Conservation (phyloP, 2,113 vertebrate genomes). For the Centropus unirufus region DNA sequence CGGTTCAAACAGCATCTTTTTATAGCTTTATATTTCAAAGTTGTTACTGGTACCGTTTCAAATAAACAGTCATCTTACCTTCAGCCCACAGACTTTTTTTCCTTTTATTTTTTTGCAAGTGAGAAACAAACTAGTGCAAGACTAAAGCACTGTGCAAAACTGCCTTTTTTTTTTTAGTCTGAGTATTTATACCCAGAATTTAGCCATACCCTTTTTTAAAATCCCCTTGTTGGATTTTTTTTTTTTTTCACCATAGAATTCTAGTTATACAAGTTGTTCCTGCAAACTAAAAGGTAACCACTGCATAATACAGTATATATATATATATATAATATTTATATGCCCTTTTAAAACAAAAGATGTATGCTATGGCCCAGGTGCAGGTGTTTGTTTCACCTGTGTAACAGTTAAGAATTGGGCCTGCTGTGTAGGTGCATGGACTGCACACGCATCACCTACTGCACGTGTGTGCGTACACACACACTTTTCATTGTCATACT, state of each 20-base stretch:
- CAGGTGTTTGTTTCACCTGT: background rate
- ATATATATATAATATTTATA: conserved; percentile 48
- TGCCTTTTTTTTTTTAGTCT: conserved; percentile 95
- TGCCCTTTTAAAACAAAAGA: conserved; percentile 73
- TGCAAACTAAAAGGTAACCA: conserved; percentile 81
- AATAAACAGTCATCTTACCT: conserved; percentile 65
- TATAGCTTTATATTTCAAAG: conserved; percentile 65
- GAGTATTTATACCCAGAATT: conserved; percentile 91
- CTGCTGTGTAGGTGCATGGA: background rate
- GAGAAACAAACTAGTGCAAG: conserved; percentile 95
- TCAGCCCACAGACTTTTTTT: conserved; percentile 59
- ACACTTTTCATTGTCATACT: background rate
- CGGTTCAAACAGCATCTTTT: conserved; percentile 75
- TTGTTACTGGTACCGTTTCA: conserved; percentile 70
- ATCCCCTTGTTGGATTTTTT: conserved; percentile 77
- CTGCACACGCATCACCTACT: background rate
- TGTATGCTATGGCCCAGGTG: background rate
- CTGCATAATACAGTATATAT: conserved; percentile 69
- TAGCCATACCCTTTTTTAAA: conserved; percentile 76
- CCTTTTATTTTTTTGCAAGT: conserved; percentile 68
- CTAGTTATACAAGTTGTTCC: conserved; percentile 77
- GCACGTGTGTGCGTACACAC: background rate
- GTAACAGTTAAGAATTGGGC: background rate
- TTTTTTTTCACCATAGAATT: conserved; percentile 67
- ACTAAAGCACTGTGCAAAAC: conserved; percentile 96